Base-by-base conservation (phyloP, 2,797 vertebrate species). In the Sebastes diaconus region DNA sequence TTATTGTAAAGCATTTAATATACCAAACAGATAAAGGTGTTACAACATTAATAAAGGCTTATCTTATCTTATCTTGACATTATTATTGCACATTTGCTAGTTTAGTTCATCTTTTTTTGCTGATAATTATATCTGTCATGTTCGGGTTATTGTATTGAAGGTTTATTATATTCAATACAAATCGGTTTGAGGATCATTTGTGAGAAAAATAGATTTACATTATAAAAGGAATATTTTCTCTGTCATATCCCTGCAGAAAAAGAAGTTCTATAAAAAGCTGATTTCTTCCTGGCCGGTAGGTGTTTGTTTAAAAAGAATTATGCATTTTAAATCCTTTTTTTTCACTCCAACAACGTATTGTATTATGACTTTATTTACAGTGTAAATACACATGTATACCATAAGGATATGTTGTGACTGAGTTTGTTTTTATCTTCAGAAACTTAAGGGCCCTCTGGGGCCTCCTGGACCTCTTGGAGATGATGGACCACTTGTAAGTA, bases 221-320 rank as follows among this genome's bases (percentile, higher is more conserved):
- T n/a, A n/a, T n/a, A n/a, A 27, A 20, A 27, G 2, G 0, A 14
- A 42, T 18, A 20, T 36, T 54, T 22, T 57, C 4, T 75, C 6
- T 77, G n/a, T 84, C 32, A 24, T 83, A 71, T 73, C n/a, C 8
- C 81, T 64, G 3, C 92, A 96, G 96, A 94, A 94, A 91, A 95
- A 90, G 27, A 94, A 95, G 85, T 79, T 95, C 85, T 96, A 96
- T 90, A 95, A 93, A 84, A 94, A 93, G 74, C 73, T 96, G 57
- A 66, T 92, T 36, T 92, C 92, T 64, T 88, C 87, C 14, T 96
- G 96, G 96, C 95, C 95, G 68, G 96, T 96, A 90, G 32, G 95
- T 82, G 4, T 73, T 80, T 70, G 2, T 61, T 25, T 6, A 13
- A 18, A 32, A 13, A 4, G 16, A 30, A n/a, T 2, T 42, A 66